Percentiles rank a stretch among this genome's conserved stretches.
Conservation (phyloP, 2,888 invertebrate species). For the Stenodema calcarata region DNA sequence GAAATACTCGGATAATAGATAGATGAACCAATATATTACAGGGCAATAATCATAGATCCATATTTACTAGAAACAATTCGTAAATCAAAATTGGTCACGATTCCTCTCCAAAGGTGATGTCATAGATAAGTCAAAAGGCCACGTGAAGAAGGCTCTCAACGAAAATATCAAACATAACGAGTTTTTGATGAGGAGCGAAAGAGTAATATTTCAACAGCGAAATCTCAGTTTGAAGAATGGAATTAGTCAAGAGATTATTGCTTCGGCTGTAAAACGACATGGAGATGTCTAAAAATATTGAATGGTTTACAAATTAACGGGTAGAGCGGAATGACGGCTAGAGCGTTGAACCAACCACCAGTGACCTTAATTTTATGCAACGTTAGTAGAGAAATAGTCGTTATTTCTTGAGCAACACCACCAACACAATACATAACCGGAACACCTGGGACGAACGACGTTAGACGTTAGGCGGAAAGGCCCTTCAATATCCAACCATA, state of each 20-base stretch:
- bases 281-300: background rate
- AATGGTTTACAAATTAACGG: background rate
- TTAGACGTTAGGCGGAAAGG: too few relatives aligned
- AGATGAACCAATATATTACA: too few relatives aligned
- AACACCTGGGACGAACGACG: too few relatives aligned
- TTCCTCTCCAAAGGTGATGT: too few relatives aligned
- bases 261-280: background rate
- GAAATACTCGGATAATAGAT: too few relatives aligned
- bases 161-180: background rate
- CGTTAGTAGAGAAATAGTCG: background rate
- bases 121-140: too few relatives aligned
- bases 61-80: background rate
- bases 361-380: background rate
- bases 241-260: background rate
- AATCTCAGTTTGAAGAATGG: background rate
- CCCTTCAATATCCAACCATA: too few relatives aligned
- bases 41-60: background rate
- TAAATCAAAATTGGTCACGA: too few relatives aligned
- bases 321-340: too few relatives aligned
- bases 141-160: too few relatives aligned
- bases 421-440: too few relatives aligned
- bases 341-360: background rate
- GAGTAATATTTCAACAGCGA: background rate
- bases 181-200: background rate
- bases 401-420: background rate